Percentiles rank a stretch among this genome's conserved stretches.
Conservation (phyloP, 2,113 vertebrate genomes). For the Crotophaga sulcirostris region DNA sequence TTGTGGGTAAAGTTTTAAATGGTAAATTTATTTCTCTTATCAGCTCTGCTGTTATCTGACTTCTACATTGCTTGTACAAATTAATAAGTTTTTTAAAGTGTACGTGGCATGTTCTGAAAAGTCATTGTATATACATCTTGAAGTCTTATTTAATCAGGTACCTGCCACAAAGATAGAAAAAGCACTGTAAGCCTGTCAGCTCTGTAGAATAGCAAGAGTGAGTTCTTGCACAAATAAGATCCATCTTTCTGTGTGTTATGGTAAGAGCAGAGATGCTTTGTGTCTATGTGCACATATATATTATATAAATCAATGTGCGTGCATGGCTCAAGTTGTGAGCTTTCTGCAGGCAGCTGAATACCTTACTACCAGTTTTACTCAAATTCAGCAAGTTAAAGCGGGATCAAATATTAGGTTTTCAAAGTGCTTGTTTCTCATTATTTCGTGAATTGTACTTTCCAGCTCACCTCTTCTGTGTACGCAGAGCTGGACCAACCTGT, state of each 20-base stretch:
- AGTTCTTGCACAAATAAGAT: neutral
- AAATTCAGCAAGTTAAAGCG: neutral
- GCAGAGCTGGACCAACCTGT: neutral
- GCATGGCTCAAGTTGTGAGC: neutral
- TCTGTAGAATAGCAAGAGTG: neutral
- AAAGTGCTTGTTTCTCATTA: neutral
- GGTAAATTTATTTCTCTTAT: neutral
- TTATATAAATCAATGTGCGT: neutral
- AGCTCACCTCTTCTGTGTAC: neutral
- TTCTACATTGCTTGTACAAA: neutral
- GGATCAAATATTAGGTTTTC: neutral
- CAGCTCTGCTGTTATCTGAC: neutral
- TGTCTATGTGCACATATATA: accelerated
- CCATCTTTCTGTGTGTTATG: neutral
- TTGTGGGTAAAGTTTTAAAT: neutral
- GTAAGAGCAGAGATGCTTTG: neutral
- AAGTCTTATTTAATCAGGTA: neutral
- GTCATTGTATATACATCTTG: neutral
- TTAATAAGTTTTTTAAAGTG: neutral
- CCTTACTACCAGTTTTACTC: neutral
- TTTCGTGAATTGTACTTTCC: neutral
- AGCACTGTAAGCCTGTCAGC: neutral
- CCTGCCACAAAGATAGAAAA: neutral
- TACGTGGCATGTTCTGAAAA: neutral
- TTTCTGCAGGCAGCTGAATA: neutral